A percentile compares a stretch with the other conserved stretches of the same genome.
Conservation (phyloP, 2,797 vertebrate genomes). For the Xiphophorus birchmanni region DNA sequence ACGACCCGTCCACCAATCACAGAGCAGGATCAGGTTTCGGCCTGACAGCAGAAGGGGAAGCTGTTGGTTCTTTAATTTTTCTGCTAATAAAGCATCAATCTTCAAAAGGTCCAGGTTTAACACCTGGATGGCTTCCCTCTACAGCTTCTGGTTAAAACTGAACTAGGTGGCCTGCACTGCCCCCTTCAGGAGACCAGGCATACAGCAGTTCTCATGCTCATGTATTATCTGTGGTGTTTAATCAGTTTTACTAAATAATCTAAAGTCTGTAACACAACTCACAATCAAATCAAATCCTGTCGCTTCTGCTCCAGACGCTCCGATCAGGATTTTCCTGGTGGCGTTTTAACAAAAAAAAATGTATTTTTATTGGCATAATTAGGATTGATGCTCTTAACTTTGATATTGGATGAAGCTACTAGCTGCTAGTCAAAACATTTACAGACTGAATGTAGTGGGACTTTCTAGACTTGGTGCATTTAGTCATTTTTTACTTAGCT, state of each 20-base stretch:
- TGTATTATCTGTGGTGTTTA: too few relatives aligned
- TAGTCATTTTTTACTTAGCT: neutral
- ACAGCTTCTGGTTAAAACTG: neutral
- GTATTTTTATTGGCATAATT: neutral
- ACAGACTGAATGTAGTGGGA: neutral
- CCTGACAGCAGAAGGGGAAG: neutral
- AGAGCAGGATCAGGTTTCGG: neutral
- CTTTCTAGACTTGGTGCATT: neutral
- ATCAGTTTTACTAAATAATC: neutral
- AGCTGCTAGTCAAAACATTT: neutral
- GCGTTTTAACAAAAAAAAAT: neutral
- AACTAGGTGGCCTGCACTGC: neutral
- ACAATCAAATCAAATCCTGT: neutral
- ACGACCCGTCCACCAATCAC: constrained; percentile 55
- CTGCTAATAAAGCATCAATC: too few relatives aligned
- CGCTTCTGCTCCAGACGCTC: neutral
- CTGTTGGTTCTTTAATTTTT: neutral
- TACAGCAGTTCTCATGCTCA: neutral
- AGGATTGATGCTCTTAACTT: neutral
- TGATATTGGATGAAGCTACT: neutral
- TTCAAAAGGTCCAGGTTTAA: neutral
- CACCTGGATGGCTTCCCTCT: neutral
- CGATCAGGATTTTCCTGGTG: neutral
- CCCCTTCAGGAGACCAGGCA: neutral
- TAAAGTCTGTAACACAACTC: neutral